Evolutionary conservation across 2,113 vertebrate species (phyloP).

Genomic region (Ondatra zibethicus): DNA sequence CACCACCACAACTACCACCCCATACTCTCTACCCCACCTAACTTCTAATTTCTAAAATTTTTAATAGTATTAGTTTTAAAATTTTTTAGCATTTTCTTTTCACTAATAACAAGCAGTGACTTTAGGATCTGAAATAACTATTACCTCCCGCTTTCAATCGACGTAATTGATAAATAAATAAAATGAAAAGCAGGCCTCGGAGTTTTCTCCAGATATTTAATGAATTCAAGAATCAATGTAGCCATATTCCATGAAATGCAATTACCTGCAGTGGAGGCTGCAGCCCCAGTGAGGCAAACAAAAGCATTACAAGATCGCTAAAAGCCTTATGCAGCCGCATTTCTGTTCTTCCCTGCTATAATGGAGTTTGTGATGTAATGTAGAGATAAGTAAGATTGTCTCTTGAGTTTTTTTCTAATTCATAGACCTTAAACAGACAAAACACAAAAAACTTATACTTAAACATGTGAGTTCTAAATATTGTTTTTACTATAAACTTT

Average conservation of each 20-base stretch:
- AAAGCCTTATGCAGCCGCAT: neutral
- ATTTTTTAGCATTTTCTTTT: constrained; percentile 31
- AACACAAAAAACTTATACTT: constrained; percentile 47
- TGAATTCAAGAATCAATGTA: constrained; percentile 47
- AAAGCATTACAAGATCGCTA: constrained; percentile 3
- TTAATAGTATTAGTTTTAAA: neutral
- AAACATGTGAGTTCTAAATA: constrained; percentile 24
- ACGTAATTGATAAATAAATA: neutral
- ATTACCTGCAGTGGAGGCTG: neutral
- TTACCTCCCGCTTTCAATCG: constrained; percentile 13
- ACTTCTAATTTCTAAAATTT: neutral
- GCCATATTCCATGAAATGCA: constrained; percentile 36
- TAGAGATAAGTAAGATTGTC: neutral
- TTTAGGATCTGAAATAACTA: constrained; percentile 43
- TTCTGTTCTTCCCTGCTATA: constrained; percentile 38
- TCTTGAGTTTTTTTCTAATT: constrained; percentile 54
- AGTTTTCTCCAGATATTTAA: constrained; percentile 65
- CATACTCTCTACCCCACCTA: no score
- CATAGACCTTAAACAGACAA: constrained; percentile 56
- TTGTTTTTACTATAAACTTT: constrained; percentile 35
- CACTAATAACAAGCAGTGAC: neutral
- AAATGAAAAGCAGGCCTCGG: constrained; percentile 57
- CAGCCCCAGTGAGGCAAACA: constrained; percentile 25
- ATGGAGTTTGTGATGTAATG: neutral
- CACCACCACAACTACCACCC: no score